Base-by-base conservation (phyloP, 2,113 vertebrate genomes). In the Eonycteris spelaea region DNA sequence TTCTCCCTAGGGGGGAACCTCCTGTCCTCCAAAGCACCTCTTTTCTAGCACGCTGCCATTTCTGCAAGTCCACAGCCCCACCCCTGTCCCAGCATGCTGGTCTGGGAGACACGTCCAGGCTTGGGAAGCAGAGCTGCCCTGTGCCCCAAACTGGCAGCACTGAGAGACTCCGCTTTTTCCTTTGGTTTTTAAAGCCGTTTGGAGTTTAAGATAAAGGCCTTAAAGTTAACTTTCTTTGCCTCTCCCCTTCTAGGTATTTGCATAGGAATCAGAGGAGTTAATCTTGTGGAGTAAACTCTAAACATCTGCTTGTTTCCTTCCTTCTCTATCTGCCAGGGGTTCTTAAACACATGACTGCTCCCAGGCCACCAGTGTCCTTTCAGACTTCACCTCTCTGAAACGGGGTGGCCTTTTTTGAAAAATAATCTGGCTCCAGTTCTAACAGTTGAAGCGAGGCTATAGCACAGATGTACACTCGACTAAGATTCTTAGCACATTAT, bases 241-340 rank as follows among this genome's bases (percentile, higher is more conserved):
- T 96, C 89, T 91, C 94, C 55, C 77, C 89, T 94, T 95, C 68
- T 93, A 93, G 86, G 91, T 86, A 82, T 96, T 94, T 95, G 94
- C 89, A 61, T 82, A 78, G 93, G 95, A 92, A 80, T 94, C 86
- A 67, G 83, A 96, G 90, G 95, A n/a, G 35, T 95, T 91, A 88
- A 88, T 94, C 93, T 75, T 88, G 85, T 86, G 80, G 80, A 97
- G 92, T 89, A 74, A 87, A 63, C 26, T 16, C 83, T 82, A 43
- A 26, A 48, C 74, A 63, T 86, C 70, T 89, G 3, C 22, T 24
- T 59, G 35, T 57, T 88, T 91, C 79, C 43, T 33, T 78, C 40
- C 95, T 59, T 93, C 77, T 73, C 38, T 91, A 0, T 82, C 80
- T 68, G 61, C 59, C 3, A 10, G 11, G 68, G 45, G 57, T 15